Conservation (phyloP, 2,888 invertebrate genomes). For the Agrochola litura region DNA sequence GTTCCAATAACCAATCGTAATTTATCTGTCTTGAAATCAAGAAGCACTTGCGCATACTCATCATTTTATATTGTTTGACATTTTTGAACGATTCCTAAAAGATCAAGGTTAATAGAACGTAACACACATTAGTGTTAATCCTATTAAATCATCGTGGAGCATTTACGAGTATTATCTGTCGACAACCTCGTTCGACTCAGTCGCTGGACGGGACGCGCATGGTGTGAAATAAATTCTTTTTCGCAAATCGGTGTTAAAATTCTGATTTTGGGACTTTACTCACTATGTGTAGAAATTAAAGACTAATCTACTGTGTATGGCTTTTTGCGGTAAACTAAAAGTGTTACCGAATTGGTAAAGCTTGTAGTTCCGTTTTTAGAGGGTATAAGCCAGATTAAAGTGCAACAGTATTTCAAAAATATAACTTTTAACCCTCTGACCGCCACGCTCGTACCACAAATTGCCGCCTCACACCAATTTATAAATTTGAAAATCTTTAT, state of each 20-base stretch:
- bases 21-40: not conserved
- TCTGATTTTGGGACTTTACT: constrained; percentile 65
- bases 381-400: constrained; percentile 48
- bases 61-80: not conserved
- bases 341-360: constrained; percentile 48
- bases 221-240: constrained; percentile 65
- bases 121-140: not conserved
- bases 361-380: constrained; percentile 58
- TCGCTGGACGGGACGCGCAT: constrained; percentile 68
- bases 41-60: not conserved
- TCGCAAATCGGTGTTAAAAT: constrained; percentile 49
- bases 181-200: constrained; percentile 69
- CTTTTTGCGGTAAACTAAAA: constrained; percentile 58
- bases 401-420: constrained; percentile 47
- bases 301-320: constrained; percentile 50
- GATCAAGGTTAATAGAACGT: not conserved
- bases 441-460: constrained; percentile 62
- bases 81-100: not conserved
- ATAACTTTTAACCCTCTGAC: constrained; percentile 50
- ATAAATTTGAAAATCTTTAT: constrained; percentile 7
- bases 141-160: not conserved
- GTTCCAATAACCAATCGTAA: no score
- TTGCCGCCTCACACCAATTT: constrained; percentile 43
- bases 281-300: constrained; percentile 29
- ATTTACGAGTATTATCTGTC: constrained; percentile 62